Evolutionary conservation across 2,113 vertebrate genomes (phyloP), one percentile per base, ranked within the genome.

Genomic region (Gnathonemus longibarbis): DNA sequence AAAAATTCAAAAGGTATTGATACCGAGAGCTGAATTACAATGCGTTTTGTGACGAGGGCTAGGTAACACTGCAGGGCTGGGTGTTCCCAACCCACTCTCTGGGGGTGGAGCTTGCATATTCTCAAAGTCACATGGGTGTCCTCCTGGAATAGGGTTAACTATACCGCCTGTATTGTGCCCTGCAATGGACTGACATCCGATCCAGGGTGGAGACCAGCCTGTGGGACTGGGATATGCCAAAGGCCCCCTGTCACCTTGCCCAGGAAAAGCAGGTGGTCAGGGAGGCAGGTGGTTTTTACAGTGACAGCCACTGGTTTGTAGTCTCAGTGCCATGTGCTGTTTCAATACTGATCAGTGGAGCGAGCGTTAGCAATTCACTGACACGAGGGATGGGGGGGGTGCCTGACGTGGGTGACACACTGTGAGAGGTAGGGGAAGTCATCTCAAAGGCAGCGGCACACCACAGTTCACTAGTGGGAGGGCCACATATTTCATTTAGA

Each of bases 311-410:
- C 9, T 84, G 17, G 80, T 42, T 84, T 84, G 80, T 52, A 10
- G 13, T 24, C 39, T 48, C 66, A 49, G n/a, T 49, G 42, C 27
- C 7, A 88, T 15, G 45, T 21, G 7, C 31, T 62, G 39, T 46
- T 88, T 42, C 21, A 62, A 46, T 66, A 88, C 21, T 70, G 58
- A 17, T 19, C 10, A 13, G 42, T 2, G 5, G 45, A 66, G 8
- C 10, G 10, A 62, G 56, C 11, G 5, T 48, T 66, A 42, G 85
- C 90, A 93, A 87, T 86, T 92, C 93, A 89, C 87, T 52, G 21
- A 13, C 66, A 74, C 2, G 3, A 66, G 58, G 24, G 7, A 66
- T 9, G 58, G 58, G 58, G 56, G 56, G 56, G 56, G 56, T 7
- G 21, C 56, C 56, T 58, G 56, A n/a, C 2, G 0, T 58, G 21